Base-by-base conservation (phyloP, 2,113 vertebrate genomes). In the Nematolebias whitei region DNA sequence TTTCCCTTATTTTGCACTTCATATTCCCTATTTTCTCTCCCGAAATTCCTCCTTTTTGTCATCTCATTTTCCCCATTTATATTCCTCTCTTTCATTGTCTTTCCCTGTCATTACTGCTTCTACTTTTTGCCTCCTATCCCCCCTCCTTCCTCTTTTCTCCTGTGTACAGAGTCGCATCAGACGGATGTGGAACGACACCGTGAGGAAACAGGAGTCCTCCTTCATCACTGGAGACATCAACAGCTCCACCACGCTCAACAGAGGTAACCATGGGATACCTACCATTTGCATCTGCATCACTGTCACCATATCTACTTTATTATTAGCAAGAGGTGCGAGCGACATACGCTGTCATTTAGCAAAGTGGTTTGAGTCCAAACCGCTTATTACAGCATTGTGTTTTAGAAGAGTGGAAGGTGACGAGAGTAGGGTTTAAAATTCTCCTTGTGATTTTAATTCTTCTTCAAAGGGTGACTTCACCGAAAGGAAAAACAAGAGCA, bases 221-320 rank as follows among this genome's bases (percentile, higher is more conserved):
- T 99, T 99, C 93, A 99, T 99, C 91, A 98, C 97, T 43, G 96
- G 97, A 88, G 98, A 99, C 91, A 97, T 99, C 93, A 99, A 98
- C 94, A 99, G 96, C 90, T 97, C 98, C 54, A 94, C 97, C 2
- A 97, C 98, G 81, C 95, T 99, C 88, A 99, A 99, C 94, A 96
- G 97, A 99, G 98, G 98, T 99, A 97, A 95, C 92, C 91, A 92
- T 82, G 77, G 89, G 85, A 68, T 77, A 77, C 84, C 83, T 77
- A 71, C 41, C 80, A 74, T 70, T 76, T 78, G 47, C 71, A 73
- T 78, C 63, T 74, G 72, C 74, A 67, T 84, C 85, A 76, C 76
- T 85, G 71, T 81, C 75, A 84, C 73, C 64, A 69, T 83, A 63
- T 79, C 82, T 70, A 16, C 76, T 84, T 76, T 84, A 80, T 85